Base-by-base conservation (phyloP, 1,140 invertebrate species). In the Bombus superbus region DNA sequence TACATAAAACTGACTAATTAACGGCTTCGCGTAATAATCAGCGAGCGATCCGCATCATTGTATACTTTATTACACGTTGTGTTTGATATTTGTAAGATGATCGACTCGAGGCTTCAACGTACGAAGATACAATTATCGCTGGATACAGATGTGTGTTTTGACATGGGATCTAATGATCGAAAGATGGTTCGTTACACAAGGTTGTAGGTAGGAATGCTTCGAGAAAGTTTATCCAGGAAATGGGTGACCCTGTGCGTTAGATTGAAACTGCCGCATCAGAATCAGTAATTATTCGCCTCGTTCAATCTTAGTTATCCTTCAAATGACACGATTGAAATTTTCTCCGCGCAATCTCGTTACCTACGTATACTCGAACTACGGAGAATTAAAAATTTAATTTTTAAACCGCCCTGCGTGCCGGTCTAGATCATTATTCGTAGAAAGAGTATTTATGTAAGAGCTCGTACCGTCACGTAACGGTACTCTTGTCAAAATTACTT, bases 221-320 rank as follows among this genome's bases (percentile, higher is more conserved):
- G n/a, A 66, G 64, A 66, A 66, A 66, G 64, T 66, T 66, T 66
- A 66, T 18, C 15, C 15, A 66, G 64, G 32, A 75, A 75, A 57
- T 79, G 62, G 77, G 32, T 72, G 79, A 81, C 79, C 79, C 79
- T 71, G 66, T 35, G 1, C 22, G 68, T 42, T 32, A 53, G 42
- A 79, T 79, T 79, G 32, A 64, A 68, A 62, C n/a, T 64, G 62
- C 62, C 13, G 6, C 64, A 15, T 66, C n/a, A 18, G 62, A 18
- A 66, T 66, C 15, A 32, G n/a, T 66, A 66, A 66, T 66, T 66
- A 66, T 66, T 15, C 32, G n/a, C n/a, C 18, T 66, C 64, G 64
- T 32, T 66, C n/a, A 66, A 66, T 32, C 13, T 32, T 15, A n/a
- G n/a, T 15, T 66, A 32, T 66, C n/a, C 64, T 32, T 32, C n/a